These are phyloP conservation scores for Hyphantria cunea DNA, from an alignment of 1,140 invertebrate species.

Conservation along the genomic window DNA sequence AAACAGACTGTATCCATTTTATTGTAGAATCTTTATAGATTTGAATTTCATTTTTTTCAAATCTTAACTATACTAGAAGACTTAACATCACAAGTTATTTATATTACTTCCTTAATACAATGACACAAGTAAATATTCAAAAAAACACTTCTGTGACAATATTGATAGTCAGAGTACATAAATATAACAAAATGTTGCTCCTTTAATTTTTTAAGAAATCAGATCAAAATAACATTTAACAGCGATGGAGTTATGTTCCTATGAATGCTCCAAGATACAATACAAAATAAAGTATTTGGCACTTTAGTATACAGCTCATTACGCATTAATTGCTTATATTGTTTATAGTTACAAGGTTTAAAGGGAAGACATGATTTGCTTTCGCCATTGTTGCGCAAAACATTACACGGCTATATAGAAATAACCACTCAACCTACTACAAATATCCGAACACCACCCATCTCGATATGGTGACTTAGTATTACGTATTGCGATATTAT, in stretches of 20 bases:
- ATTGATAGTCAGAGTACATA: too few species aligned
- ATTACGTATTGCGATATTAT: conserved; percentile 23
- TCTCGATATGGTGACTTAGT: conserved; percentile 21
- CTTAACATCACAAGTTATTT: too few species aligned
- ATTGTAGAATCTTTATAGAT: background rate
- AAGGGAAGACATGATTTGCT: conserved; percentile 74
- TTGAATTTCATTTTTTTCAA: too few species aligned
- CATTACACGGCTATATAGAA: conserved; percentile 12
- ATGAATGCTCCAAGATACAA: conserved; percentile 15
- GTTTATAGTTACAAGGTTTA: conserved; percentile 46
- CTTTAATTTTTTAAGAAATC: too few species aligned
- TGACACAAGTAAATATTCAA: too few species aligned
- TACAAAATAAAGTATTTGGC: conserved; percentile 32
- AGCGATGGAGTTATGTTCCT: background rate
- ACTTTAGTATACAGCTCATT: conserved; percentile 31
- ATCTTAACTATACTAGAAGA: too few species aligned
- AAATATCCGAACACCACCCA: conserved; percentile 7
- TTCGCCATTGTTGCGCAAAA: conserved; percentile 36
- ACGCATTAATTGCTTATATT: conserved; percentile 32
- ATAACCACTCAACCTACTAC: conserved; percentile 16
- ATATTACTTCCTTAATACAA: too few species aligned
- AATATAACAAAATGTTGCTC: too few species aligned
- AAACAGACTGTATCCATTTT: conserved; percentile 9
- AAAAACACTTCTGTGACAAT: too few species aligned
- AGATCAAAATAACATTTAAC: too few species aligned